Evolutionary conservation across 2,888 invertebrate genomes (phyloP).

Genomic region (Pseudoips prasinana): DNA sequence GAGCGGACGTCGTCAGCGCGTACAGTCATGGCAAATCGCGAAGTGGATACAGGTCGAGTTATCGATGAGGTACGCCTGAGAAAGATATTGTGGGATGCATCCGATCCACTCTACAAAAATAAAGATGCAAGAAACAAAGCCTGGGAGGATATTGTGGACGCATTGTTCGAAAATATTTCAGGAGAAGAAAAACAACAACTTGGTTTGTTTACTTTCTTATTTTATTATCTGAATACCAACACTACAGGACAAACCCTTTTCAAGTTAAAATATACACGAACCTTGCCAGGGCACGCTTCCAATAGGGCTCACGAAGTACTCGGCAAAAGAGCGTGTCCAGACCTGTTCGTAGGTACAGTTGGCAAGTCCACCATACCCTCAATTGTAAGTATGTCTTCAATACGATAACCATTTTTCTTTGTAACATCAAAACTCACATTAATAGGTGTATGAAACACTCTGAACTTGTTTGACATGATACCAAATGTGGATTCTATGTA

Average conservation of each 20-base stretch:
- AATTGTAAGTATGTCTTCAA: too few relatives aligned
- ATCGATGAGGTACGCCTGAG: conserved; percentile 14
- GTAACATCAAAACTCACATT: too few relatives aligned
- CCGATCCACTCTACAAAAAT: conserved; percentile 15
- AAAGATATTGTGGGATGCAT: conserved; percentile 17
- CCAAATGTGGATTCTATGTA: conserved; percentile 27
- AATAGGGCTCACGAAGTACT: too few relatives aligned
- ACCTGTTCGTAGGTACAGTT: too few relatives aligned
- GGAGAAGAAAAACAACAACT: conserved; percentile 13
- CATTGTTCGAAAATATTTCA: conserved; percentile 13
- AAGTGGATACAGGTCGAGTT: conserved; percentile 12
- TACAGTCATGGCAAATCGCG: conserved; percentile 20
- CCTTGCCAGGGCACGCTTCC: too few relatives aligned
- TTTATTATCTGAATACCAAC: too few relatives aligned
- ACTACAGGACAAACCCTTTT: too few relatives aligned
- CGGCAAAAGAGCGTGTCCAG: too few relatives aligned
- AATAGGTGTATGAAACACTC: conserved; percentile 35
- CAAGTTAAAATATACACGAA: too few relatives aligned
- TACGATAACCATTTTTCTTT: too few relatives aligned
- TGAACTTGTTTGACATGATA: conserved; percentile 36
- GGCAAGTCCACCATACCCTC: too few relatives aligned
- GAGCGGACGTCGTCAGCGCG: conserved; percentile 24
- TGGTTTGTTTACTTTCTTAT: conserved; percentile 8
- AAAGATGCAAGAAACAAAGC: conserved; percentile 16
- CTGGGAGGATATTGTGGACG: conserved; percentile 13